These are phyloP conservation scores for Struthio camelus DNA, from an alignment of 2,113 vertebrate genomes.

Conservation along the genomic window DNA sequence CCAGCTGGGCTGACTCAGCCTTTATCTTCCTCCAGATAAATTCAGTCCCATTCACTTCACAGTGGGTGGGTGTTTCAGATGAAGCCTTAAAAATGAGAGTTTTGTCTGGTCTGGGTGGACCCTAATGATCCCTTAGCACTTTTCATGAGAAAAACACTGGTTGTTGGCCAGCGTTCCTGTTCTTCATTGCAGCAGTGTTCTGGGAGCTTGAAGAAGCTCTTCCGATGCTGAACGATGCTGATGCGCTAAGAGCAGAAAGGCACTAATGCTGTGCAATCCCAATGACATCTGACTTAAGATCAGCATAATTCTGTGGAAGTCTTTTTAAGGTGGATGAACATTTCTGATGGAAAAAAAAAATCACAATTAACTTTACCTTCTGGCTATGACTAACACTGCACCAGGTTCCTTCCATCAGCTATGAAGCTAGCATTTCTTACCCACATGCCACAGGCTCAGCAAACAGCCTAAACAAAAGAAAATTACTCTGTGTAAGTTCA, in stretches of 20 bases:
- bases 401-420: neutral
- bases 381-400: neutral
- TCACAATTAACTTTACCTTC: neutral
- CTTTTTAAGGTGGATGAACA: neutral
- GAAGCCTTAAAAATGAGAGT: slow-evolving; percentile 31
- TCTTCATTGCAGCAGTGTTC: neutral
- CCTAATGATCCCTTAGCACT: slow-evolving; percentile 46
- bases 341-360: neutral
- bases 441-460: neutral
- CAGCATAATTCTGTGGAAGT: neutral
- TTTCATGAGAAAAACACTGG: slow-evolving; percentile 39
- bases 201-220: neutral
- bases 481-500: neutral
- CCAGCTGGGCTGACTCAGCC: slow-evolving; percentile 63
- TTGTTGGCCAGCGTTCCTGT: slow-evolving; percentile 16
- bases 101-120: slow-evolving; percentile 40
- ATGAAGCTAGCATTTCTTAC: neutral
- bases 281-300: neutral
- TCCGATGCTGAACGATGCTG: neutral
- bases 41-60: slow-evolving; percentile 43
- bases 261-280: neutral
- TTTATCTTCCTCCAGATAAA: slow-evolving; percentile 64
- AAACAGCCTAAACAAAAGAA: neutral
- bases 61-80: slow-evolving; percentile 54
- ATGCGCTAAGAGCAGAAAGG: neutral